phyloP scores from a whole-genome alignment of 2,888 invertebrate species.

The Plagodis pulveraria region DNA sequence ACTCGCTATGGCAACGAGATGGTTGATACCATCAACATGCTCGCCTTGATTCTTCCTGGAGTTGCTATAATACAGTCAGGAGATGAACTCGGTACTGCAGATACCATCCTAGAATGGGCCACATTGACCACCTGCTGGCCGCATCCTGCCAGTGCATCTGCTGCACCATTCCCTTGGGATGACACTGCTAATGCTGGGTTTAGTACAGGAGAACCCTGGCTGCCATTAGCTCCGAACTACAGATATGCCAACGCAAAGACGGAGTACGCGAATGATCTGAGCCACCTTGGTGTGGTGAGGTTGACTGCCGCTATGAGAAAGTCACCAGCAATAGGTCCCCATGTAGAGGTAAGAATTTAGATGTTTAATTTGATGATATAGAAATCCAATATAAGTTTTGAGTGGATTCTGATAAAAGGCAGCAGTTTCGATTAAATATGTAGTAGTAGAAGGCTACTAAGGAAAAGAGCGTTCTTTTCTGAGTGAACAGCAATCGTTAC shows the following conservation, averaged over 20 bases:
- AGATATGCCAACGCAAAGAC: constrained; percentile 85
- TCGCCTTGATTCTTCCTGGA: constrained; percentile 90
- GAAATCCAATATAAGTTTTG: no score
- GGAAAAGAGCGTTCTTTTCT: no score
- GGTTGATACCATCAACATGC: constrained; percentile 88
- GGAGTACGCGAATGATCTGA: constrained; percentile 78
- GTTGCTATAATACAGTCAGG: constrained; percentile 92
- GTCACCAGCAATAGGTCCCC: constrained; percentile 73
- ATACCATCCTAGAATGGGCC: constrained; percentile 83
- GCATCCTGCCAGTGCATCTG: constrained; percentile 53
- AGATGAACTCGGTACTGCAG: constrained; percentile 88
- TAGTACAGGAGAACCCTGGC: constrained; percentile 87
- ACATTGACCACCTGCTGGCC: constrained; percentile 79
- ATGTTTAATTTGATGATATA: no score
- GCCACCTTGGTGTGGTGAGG: constrained; percentile 74
- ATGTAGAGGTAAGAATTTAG: constrained; percentile 59
- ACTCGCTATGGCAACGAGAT: constrained; percentile 87
- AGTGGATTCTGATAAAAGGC: no score
- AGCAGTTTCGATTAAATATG: no score
- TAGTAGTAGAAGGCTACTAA: no score
- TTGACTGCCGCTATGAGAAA: constrained; percentile 71
- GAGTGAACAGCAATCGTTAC: no score
- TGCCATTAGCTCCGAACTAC: constrained; percentile 88
- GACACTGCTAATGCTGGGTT: constrained; percentile 74
- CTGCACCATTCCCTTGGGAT: constrained; percentile 76